These are phyloP conservation scores for Pan paniscus DNA, from an alignment of 2,113 vertebrate genomes.

Conservation along the genomic window DNA sequence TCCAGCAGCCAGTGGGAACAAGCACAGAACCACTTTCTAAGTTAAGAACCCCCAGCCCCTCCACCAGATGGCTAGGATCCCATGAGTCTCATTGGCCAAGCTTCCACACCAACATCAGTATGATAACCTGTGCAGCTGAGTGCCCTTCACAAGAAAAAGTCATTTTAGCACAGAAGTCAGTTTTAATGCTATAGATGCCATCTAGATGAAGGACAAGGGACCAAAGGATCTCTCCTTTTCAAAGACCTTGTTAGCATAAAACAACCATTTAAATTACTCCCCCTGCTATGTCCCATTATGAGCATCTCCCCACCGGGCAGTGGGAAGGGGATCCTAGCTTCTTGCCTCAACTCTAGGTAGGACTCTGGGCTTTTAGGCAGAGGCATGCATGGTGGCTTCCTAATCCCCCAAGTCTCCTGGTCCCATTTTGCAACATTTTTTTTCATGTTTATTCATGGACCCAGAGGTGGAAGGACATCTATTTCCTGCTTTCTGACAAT, in stretches of 20 bases:
- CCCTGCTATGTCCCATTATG: too few species aligned
- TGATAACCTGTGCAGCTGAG: not conserved
- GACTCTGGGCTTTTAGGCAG: not conserved
- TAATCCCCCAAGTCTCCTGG: not conserved
- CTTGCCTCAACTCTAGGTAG: not conserved
- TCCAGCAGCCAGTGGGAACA: not conserved
- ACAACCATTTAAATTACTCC: not conserved
- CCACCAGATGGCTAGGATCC: not conserved
- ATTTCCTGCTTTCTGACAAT: slow-evolving; percentile 16
- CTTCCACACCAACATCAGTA: not conserved
- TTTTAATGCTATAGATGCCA: not conserved
- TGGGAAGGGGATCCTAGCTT: not conserved
- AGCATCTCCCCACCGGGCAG: not conserved
- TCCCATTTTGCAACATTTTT: not conserved
- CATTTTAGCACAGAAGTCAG: not conserved
- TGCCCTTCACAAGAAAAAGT: not conserved
- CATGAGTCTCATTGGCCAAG: not conserved
- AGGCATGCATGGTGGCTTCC: not conserved
- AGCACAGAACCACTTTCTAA: not conserved
- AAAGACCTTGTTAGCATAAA: not conserved
- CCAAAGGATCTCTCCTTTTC: not conserved
- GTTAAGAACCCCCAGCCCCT: rapidly evolving
- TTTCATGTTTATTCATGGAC: not conserved
- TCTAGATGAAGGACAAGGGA: not conserved
- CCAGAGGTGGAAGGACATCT: not conserved